These are phyloP conservation scores for Leptinotarsa peninsularis DNA, from an alignment of 2,888 invertebrate genomes.

Conservation along the genomic window DNA sequence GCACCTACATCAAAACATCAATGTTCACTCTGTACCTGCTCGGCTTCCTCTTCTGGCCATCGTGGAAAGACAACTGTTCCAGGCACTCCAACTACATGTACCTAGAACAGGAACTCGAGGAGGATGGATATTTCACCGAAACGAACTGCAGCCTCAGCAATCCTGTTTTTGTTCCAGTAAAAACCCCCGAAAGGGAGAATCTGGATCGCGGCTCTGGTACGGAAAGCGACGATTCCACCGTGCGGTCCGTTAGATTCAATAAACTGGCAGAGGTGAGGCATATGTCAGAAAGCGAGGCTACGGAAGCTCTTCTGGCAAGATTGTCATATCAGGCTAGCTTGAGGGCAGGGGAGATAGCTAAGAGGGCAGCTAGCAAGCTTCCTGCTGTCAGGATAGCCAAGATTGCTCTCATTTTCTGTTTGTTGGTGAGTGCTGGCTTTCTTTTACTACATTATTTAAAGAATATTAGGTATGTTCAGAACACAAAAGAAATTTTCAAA, in stretches of 20 bases:
- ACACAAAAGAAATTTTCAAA: no score
- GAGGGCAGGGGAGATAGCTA: constrained; percentile 83
- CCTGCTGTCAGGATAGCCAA: constrained; percentile 83
- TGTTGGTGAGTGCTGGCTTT: constrained; percentile 74
- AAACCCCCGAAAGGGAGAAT: constrained; percentile 72
- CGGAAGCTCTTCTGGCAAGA: constrained; percentile 91
- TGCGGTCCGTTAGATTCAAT: constrained; percentile 83
- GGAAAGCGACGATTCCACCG: constrained; percentile 81
- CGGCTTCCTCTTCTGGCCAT: constrained; percentile 88
- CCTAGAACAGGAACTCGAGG: constrained; percentile 81
- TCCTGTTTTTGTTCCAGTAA: constrained; percentile 91
- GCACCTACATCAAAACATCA: constrained; percentile 94
- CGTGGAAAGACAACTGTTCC: constrained; percentile 87
- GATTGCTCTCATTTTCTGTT: constrained; percentile 86
- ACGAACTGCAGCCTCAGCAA: constrained; percentile 75
- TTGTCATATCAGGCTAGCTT: constrained; percentile 94
- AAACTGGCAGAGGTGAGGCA: constrained; percentile 91
- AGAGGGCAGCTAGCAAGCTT: constrained; percentile 81
- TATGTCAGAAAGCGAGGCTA: constrained; percentile 90
- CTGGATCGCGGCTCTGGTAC: constrained; percentile 75
- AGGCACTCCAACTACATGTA: constrained; percentile 77
- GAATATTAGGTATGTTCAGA: no score
- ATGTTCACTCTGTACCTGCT: constrained; percentile 93
- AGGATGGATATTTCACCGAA: constrained; percentile 83
- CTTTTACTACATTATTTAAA: no score